These are phyloP conservation scores for Trematomus bernacchii DNA, from an alignment of 2,797 vertebrate genomes.

Conservation along the genomic window DNA sequence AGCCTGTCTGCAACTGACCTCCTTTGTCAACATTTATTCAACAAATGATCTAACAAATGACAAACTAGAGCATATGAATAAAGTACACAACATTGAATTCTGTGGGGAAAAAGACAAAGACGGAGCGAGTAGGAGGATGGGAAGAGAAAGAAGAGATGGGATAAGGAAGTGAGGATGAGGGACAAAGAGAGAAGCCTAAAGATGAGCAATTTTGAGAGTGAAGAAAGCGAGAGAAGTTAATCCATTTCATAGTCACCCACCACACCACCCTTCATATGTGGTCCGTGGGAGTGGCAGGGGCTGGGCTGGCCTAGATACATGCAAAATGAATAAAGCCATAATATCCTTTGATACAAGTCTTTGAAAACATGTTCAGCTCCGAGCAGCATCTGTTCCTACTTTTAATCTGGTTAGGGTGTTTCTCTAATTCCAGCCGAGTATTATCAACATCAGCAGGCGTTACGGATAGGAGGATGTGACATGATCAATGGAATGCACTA, in stretches of 20 bases:
- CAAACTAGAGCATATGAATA: conserved; percentile 22
- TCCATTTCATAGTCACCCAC: conserved; percentile 78
- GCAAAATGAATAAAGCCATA: conserved; percentile 78
- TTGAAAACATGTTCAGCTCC: conserved; percentile 73
- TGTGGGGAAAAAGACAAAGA: conserved; percentile 21
- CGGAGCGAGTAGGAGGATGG: background rate
- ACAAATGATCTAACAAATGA: conserved; percentile 31
- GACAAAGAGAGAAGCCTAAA: conserved; percentile 51
- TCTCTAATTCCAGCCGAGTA: conserved; percentile 67
- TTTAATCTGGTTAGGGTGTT: conserved; percentile 81
- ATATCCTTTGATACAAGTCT: conserved; percentile 81
- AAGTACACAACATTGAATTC: conserved; percentile 10
- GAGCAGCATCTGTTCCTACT: conserved; percentile 79
- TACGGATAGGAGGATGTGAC: conserved; percentile 50
- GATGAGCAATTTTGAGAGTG: conserved; percentile 65
- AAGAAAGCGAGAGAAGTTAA: conserved; percentile 66
- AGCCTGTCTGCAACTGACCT: conserved; percentile 25
- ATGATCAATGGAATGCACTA: conserved; percentile 51
- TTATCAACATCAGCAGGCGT: conserved; percentile 68
- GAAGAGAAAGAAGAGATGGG: conserved; percentile 10
- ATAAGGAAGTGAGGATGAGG: conserved; percentile 31
- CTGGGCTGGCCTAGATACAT: conserved; percentile 82
- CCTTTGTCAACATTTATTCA: conserved; percentile 26
- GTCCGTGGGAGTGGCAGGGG: conserved; percentile 81
- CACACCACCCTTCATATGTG: conserved; percentile 71